Percentiles rank a stretch among this genome's conserved stretches.
phyloP scores from a whole-genome alignment of 2,888 invertebrate species.

The Sympetrum striolatum region DNA sequence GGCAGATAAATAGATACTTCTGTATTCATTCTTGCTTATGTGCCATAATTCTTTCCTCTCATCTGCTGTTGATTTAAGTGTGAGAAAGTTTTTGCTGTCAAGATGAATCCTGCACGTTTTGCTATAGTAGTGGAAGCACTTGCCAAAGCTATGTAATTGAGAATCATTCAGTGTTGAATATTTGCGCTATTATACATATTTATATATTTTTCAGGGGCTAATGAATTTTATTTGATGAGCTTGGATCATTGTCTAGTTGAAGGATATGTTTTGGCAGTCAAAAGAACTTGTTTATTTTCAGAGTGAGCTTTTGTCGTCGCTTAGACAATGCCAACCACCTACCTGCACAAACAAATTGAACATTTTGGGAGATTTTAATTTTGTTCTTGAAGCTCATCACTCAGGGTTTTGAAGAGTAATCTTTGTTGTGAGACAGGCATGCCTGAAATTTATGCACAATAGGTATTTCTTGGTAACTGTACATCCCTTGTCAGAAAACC shows the following conservation, averaged over 20 bases:
- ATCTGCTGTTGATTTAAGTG: not conserved
- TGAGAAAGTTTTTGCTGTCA: not conserved
- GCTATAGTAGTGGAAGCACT: not conserved
- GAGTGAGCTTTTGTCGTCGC: not conserved
- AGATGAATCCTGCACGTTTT: not conserved
- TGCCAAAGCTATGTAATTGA: constrained; percentile 13
- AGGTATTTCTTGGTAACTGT: constrained; percentile 2
- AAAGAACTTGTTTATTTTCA: not conserved
- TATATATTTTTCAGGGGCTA: not conserved
- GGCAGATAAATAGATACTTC: not conserved
- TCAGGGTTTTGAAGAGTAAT: constrained; percentile 18
- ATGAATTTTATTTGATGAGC: constrained; percentile 15
- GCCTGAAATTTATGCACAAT: constrained; percentile 31
- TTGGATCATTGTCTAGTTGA: not conserved
- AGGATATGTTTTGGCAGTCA: not conserved
- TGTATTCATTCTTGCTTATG: not conserved
- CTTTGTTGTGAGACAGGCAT: constrained; percentile 24
- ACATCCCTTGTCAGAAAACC: not conserved
- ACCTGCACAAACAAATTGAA: not conserved
- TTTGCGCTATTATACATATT: constrained; percentile 2
- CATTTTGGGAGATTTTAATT: not conserved
- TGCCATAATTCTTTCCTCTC: constrained; percentile 30
- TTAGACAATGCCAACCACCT: not conserved
- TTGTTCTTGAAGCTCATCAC: constrained; percentile 28
- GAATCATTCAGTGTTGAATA: not conserved